Conservation (phyloP, 1,140 invertebrate genomes). For the Homarus americanus region DNA sequence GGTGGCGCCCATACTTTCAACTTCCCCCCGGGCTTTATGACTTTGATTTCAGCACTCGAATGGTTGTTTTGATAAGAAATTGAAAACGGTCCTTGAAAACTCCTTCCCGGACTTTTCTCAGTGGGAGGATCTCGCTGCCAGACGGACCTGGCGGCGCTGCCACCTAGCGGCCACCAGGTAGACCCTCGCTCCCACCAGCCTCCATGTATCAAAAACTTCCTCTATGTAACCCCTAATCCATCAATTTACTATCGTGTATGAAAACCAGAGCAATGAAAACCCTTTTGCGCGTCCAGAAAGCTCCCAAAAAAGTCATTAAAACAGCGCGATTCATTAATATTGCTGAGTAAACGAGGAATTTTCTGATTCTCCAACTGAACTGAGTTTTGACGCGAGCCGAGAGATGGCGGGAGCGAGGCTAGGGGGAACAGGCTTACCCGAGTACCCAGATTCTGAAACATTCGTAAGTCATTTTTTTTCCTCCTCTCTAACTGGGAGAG, state of each 20-base stretch:
- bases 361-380: too few relatives aligned
- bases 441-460: too few relatives aligned
- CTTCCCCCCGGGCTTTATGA: constrained; percentile 50
- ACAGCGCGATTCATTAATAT: too few relatives aligned
- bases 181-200: not conserved
- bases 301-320: too few relatives aligned
- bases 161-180: constrained; percentile 36
- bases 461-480: too few relatives aligned
- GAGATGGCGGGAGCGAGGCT: too few relatives aligned
- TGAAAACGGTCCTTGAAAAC: constrained; percentile 55
- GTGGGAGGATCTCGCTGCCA: constrained; percentile 2
- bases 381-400: too few relatives aligned
- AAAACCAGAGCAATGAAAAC: too few relatives aligned
- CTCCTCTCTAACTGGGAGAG: too few relatives aligned
- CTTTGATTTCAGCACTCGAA: constrained; percentile 58
- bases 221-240: not conserved
- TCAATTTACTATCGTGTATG: not conserved
- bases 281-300: too few relatives aligned
- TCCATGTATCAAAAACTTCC: not conserved
- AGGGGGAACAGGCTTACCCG: too few relatives aligned
- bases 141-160: constrained; percentile 41
- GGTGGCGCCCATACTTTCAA: constrained; percentile 56
- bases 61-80: constrained; percentile 70
- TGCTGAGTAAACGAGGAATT: too few relatives aligned
- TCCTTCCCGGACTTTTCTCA: constrained; percentile 27